phyloP scores from a whole-genome alignment of 2,797 vertebrate species.

The Bradypodion ventrale region DNA sequence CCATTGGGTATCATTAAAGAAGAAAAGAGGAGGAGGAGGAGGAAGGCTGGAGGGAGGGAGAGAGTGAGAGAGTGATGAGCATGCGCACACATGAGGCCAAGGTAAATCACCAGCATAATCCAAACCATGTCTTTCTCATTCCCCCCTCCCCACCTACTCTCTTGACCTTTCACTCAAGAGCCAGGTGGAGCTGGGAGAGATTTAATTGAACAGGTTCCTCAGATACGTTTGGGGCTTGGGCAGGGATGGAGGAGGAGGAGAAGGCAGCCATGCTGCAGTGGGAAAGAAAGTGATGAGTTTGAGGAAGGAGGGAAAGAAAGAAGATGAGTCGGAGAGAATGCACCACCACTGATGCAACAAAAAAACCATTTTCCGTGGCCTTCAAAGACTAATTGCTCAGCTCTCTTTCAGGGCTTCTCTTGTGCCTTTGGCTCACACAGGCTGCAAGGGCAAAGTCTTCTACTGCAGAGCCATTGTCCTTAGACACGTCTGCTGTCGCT shows the following conservation, averaged over 20 bases:
- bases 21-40: conserved; percentile 61
- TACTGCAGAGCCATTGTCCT: background rate
- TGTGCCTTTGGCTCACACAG: conserved; percentile 69
- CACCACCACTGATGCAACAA: background rate
- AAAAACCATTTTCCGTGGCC: conserved; percentile 81
- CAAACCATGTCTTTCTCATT: conserved; percentile 73
- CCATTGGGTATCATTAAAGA: conserved; percentile 95
- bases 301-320: conserved; percentile 63
- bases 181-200: conserved; percentile 91
- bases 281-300: conserved; percentile 32
- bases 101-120: conserved; percentile 5
- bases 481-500: background rate
- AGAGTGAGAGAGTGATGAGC: background rate
- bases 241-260: conserved; percentile 68
- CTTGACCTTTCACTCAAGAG: conserved; percentile 97
- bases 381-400: conserved; percentile 91
- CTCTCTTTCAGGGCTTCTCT: conserved; percentile 83
- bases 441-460: conserved; percentile 49
- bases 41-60: background rate
- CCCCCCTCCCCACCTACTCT: conserved; percentile 80
- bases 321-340: conserved; percentile 56
- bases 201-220: conserved; percentile 96
- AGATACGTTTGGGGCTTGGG: conserved; percentile 87
- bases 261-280: conserved; percentile 47
- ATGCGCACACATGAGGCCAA: background rate